Base-by-base conservation (phyloP, 2,797 vertebrate species). In the Chelon labrosus region DNA sequence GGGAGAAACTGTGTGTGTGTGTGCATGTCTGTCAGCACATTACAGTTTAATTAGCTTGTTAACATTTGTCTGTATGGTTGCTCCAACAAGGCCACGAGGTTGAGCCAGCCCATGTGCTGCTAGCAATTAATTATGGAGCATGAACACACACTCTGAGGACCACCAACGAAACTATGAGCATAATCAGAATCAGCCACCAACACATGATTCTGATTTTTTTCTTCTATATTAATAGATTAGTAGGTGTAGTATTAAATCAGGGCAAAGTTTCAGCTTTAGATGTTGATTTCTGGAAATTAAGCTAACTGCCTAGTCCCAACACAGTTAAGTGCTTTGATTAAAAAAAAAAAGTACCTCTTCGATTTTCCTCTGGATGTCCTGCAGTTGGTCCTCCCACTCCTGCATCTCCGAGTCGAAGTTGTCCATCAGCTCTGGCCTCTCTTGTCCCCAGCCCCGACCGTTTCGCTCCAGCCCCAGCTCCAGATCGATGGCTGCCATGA, bases 311-410 rank as follows among this genome's bases (percentile, higher is more conserved):
- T n/a, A 17, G 16, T 49, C n/a, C 7, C 16, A 35, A 35, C 31
- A 35, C 31, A 35, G 31, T 35, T 35, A 6, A 35, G 5, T 3
- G 31, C 7, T 35, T 35, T 35, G 31, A 35, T 35, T 7, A 7
- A 35, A 8, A 35, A 35, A 35, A 35, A 7, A 35, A 35, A 35
- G 31, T 4, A 99, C 98, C 96, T 99, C 96, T 92, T 99, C 98
- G 31, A 99, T 99, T 92, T 99, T 97, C 80, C 77, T 96, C 92
- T 99, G 97, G 93, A 99, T 98, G 85, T 97, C 94, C 83, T 97
- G 97, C 91, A 98, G 96, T 52, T 99, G 97, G 84, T 96, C 96
- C 91, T 99, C 98, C 98, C 98, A 99, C 85, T 99, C 97, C 85
- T 97, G 96, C 89, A 98, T 96, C 93, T 99, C 98, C 0, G 93